Base-by-base conservation (phyloP, 2,888 invertebrate species). In the Apantesis nais region DNA sequence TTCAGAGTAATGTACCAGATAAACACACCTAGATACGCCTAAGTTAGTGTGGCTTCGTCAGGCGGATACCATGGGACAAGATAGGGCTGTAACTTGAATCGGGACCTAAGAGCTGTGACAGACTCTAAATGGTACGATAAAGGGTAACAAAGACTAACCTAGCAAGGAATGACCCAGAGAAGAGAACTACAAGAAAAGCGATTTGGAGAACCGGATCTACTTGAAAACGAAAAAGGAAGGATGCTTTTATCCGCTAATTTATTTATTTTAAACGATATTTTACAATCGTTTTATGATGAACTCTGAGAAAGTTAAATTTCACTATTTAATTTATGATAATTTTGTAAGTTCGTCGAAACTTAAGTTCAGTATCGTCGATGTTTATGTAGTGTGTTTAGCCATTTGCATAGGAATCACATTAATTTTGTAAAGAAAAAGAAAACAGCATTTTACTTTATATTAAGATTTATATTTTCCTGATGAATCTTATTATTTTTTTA, bases 291-390 rank as follows among this genome's bases (percentile, higher is more conserved):
- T 74, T 76, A 72, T 86, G 85, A 85, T 88, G 14, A 85, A 84
- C 81, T 79, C 84, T 87, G 91, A 91, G 93, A 92, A 92, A 93
- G 92, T 89, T 87, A 81, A 83, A 84, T 92, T 91, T 91, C 90
- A 82, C 83, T 85, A 86, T 88, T 88, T 86, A 85, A 82, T 86
- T 86, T 85, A 91, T 89, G 87, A 87, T 85, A 88, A 87, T 90
- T 86, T 72, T 77, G 72, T 75, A 74, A 79, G 80, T 80, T 80
- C 25, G 83, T 78, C 76, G 80, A 85, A 86, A 84, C 88, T 25
- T 83, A 78, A 88, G 88, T 90, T 89, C 87, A 87, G 84, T 85
- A 85, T 85, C 85, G 90, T 81, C 88, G 85, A 81, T 85, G 83
- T 81, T n/a, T n/a, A n/a, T n/a, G n/a, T n/a, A n/a, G n/a, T n/a